Evolutionary conservation across 1,140 invertebrate species (phyloP).

Genomic region (Maniola jurtina): DNA sequence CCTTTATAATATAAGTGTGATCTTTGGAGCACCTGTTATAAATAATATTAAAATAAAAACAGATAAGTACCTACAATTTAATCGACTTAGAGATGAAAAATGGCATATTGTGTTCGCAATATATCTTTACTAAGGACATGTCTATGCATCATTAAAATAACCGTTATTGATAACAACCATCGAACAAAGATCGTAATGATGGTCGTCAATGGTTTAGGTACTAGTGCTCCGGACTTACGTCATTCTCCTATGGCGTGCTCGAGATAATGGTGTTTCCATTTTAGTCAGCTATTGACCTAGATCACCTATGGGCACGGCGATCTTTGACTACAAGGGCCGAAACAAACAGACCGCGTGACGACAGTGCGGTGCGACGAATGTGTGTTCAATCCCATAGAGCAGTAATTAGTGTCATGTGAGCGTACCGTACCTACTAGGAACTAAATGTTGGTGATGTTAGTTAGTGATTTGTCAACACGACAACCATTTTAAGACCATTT

Average conservation of each 20-base stretch:
- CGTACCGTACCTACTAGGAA: too few relatives aligned
- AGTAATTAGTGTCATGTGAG: too few relatives aligned
- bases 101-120: slow-evolving; percentile 15
- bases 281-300: slow-evolving; percentile 58
- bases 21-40: not conserved
- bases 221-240: slow-evolving; percentile 43
- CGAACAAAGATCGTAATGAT: slow-evolving; percentile 52
- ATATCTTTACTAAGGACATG: slow-evolving; percentile 15
- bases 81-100: not conserved
- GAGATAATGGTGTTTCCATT: slow-evolving; percentile 65
- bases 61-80: not conserved
- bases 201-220: slow-evolving; percentile 19
- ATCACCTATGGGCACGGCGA: slow-evolving; percentile 54
- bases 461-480: too few relatives aligned
- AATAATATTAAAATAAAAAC: not conserved
- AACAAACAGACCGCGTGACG: too few relatives aligned
- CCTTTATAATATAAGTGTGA: too few relatives aligned
- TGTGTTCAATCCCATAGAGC: too few relatives aligned
- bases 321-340: slow-evolving; percentile 41
- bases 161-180: slow-evolving; percentile 49
- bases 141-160: slow-evolving; percentile 40
- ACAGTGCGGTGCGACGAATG: too few relatives aligned
- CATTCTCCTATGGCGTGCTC: slow-evolving; percentile 45
- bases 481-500: too few relatives aligned
- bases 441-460: too few relatives aligned